Evolutionary conservation across 2,888 invertebrate genomes (phyloP).

Genomic region (Galerucella nymphaeae): DNA sequence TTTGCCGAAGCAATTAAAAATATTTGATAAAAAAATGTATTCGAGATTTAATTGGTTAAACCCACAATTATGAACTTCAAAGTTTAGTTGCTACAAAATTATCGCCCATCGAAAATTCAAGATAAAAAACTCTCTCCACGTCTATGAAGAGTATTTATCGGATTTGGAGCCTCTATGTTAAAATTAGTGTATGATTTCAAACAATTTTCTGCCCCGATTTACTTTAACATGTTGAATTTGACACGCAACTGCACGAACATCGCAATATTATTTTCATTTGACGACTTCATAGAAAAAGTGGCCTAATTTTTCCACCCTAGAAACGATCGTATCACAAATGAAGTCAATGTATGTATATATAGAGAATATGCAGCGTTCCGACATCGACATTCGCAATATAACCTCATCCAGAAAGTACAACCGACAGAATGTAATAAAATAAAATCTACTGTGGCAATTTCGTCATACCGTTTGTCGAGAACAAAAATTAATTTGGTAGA

Average conservation of each 20-base stretch:
- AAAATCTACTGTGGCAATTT: conserved; percentile 32
- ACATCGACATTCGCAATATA: conserved; percentile 25
- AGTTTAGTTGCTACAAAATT: too few species aligned
- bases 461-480: conserved; percentile 27
- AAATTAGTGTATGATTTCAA: not conserved
- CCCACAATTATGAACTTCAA: too few species aligned
- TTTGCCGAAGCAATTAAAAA: too few species aligned
- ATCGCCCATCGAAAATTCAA: too few species aligned
- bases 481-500: conserved; percentile 31
- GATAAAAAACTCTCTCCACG: too few species aligned
- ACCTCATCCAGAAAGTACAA: conserved; percentile 21
- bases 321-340: not conserved
- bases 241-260: not conserved
- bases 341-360: not conserved
- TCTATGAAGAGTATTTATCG: too few species aligned
- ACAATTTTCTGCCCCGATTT: not conserved
- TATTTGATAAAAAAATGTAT: too few species aligned
- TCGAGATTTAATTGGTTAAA: too few species aligned
- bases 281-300: not conserved
- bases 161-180: too few species aligned
- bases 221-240: not conserved
- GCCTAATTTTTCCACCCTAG: not conserved
- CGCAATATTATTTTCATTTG: not conserved
- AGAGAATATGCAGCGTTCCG: not conserved
- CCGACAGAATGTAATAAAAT: conserved; percentile 26